These are phyloP conservation scores for Linnaemya tessellans DNA, from an alignment of 2,888 invertebrate species.

Conservation along the genomic window DNA sequence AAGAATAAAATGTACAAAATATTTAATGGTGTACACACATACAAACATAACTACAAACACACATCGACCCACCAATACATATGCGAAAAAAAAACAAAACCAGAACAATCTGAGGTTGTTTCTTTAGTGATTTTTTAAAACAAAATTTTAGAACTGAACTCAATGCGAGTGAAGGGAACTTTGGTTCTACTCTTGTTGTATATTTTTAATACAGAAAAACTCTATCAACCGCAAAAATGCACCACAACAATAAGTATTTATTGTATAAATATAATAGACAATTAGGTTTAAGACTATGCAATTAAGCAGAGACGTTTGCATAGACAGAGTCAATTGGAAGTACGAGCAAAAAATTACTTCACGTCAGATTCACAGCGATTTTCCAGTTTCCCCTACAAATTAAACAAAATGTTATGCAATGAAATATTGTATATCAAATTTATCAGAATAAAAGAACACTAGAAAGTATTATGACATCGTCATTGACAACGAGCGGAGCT, in stretches of 20 bases:
- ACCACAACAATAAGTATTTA: constrained; percentile 45
- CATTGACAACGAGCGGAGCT: too few species aligned
- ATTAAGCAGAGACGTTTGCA: not conserved
- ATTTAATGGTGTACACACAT: not conserved
- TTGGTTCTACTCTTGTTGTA: constrained; percentile 38
- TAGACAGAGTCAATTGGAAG: constrained; percentile 13
- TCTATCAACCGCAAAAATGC: constrained; percentile 43
- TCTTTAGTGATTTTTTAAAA: constrained; percentile 34
- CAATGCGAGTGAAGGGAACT: constrained; percentile 65
- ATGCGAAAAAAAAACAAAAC: constrained; percentile 6
- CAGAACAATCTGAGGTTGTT: constrained; percentile 63
- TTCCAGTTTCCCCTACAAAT: too few species aligned
- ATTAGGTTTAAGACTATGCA: not conserved
- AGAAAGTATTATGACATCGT: too few species aligned
- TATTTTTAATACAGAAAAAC: constrained; percentile 41
- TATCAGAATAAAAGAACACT: too few species aligned
- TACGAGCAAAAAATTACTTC: too few species aligned
- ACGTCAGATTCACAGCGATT: too few species aligned
- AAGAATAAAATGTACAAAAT: not conserved
- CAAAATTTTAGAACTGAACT: constrained; percentile 64
- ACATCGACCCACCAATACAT: not conserved
- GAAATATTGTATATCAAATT: too few species aligned
- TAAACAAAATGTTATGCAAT: too few species aligned
- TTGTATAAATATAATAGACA: constrained; percentile 11
- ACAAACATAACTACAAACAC: not conserved